Base-by-base conservation (phyloP, 2,888 invertebrate genomes). In the Hipparchia sbordonii region DNA sequence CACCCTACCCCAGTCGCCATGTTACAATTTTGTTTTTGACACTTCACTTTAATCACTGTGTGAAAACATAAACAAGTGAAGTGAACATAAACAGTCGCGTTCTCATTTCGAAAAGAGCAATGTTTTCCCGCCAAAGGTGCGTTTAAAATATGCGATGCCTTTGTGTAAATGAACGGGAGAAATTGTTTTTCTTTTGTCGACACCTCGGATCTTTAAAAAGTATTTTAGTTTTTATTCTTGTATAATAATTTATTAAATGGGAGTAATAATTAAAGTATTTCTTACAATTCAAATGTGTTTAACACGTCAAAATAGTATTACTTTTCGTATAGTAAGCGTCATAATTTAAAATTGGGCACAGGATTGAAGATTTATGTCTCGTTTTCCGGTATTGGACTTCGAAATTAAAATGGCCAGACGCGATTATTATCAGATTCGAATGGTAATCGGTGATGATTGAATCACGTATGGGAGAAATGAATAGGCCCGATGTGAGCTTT, bases 1-100 rank as follows among this genome's bases (percentile, higher is more conserved):
- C 79, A 79, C 82, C 82, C 80, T 77, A 74, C 82, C 82, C 80
- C 77, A 74, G 78, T 80, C 82, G 84, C 81, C 82, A 82, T 81
- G 79, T 82, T 83, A 80, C 84, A 88, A 90, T 92, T 92, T 93
- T 92, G 90, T 92, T 92, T 91, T 90, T 89, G 91, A 91, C 92
- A 92, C 93, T 93, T 92, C 93, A 89, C 92, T 92, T 90, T 93
- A 93, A 93, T 93, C 92, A 91, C 92, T 85, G 89, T 87, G 86
- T 87, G 89, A 89, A 89, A 87, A 92, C 87, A 69, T 69, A 69
- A 69, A 69, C 69, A 69, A 69, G 60, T 69, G 69, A 69, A 69
- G 69, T 52, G 69, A 60, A 69, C 69, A 13, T 69, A 87, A 90
- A 90, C 91, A 89, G 85, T 86, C 84, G 81, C 84, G 82, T 87